Conservation (phyloP, 1,140 invertebrate genomes). For the Lasaia peninsularis region DNA sequence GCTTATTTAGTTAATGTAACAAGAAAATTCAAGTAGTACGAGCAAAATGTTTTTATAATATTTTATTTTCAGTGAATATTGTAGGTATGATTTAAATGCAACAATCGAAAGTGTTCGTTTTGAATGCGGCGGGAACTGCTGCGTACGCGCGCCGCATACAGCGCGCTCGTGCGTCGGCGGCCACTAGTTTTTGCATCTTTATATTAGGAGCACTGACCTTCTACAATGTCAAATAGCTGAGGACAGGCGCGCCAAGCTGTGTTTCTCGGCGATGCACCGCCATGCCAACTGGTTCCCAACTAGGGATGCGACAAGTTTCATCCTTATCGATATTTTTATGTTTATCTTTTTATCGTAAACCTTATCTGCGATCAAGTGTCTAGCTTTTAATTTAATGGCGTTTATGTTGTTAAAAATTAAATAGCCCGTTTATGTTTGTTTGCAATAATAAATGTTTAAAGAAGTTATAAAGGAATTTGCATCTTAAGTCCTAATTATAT, state of each 20-base stretch:
- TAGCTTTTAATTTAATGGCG: background rate
- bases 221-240: conserved; percentile 75
- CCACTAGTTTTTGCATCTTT: conserved; percentile 65
- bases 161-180: conserved; percentile 20
- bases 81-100: conserved; percentile 46
- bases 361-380: background rate
- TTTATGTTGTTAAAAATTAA: background rate
- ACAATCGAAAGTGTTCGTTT: conserved; percentile 66
- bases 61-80: conserved; percentile 5
- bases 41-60: background rate
- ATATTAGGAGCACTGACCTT: conserved; percentile 76
- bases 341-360: background rate
- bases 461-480: too few relatives aligned
- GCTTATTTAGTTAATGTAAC: background rate
- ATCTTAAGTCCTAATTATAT: too few relatives aligned
- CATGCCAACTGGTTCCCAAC: conserved; percentile 52
- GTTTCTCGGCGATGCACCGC: conserved; percentile 45
- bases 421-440: background rate
- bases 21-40: background rate
- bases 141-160: conserved; percentile 51
- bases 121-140: conserved; percentile 45
- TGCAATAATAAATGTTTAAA: too few relatives aligned
- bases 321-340: conserved; percentile 10
- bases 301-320: conserved; percentile 26
- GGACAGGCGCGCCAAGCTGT: conserved; percentile 36